Conservation (phyloP, 1,140 invertebrate species). For the Panagrolaimus sp. region DNA sequence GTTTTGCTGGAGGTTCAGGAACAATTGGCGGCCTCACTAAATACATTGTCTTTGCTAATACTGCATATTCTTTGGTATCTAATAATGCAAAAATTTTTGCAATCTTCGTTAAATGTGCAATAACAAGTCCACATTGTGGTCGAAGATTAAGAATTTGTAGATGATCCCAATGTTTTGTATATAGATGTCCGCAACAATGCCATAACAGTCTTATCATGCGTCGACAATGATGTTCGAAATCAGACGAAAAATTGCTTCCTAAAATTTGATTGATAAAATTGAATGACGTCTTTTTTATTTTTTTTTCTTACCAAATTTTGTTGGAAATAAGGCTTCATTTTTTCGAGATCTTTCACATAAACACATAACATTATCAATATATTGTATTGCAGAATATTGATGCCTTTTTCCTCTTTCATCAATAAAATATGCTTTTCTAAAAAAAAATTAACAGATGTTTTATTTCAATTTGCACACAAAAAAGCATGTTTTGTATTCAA, state of each 20-base stretch:
- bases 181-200: slow-evolving; percentile 54
- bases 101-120: slow-evolving; percentile 45
- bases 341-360: slow-evolving; percentile 48
- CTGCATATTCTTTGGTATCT: slow-evolving; percentile 47
- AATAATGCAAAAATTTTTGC: slow-evolving; percentile 39
- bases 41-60: slow-evolving; percentile 37
- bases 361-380: slow-evolving; percentile 57
- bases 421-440: slow-evolving; percentile 50
- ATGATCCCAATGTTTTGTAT: slow-evolving; percentile 54
- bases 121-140: slow-evolving; percentile 48
- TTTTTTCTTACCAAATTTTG: slow-evolving; percentile 53
- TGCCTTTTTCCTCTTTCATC: slow-evolving; percentile 52
- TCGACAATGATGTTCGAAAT: slow-evolving; percentile 45
- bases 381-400: slow-evolving; percentile 49
- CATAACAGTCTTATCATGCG: slow-evolving; percentile 43
- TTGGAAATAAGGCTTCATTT: slow-evolving; percentile 53
- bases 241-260: slow-evolving; percentile 41
- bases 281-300: too few relatives aligned
- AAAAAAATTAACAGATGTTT: slow-evolving; percentile 11
- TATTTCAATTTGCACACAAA: too few relatives aligned
- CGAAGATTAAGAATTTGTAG: slow-evolving; percentile 44
- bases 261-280: slow-evolving; percentile 13
- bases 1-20: slow-evolving; percentile 28
- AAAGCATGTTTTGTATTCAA: neutral
- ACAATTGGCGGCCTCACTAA: slow-evolving; percentile 34